Base-by-base conservation (phyloP, 2,797 vertebrate genomes). In the Anisognathus igniventris region DNA sequence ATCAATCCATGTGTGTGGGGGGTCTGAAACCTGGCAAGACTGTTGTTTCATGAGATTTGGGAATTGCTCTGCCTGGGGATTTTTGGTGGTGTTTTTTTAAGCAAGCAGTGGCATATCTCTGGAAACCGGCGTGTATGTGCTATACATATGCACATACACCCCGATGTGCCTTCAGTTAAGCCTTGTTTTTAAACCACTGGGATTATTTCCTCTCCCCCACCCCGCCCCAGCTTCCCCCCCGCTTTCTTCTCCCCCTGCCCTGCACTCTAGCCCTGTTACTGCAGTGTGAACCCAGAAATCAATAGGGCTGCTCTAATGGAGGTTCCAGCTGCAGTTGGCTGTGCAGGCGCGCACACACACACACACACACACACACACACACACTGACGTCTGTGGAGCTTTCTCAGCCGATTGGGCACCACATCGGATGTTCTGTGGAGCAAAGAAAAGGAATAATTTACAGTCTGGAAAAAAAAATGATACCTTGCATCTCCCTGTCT, bases 381-480 rank as follows among this genome's bases (percentile, higher is more conserved):
- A 92, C 90, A 77, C 81, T 98, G 98, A 98, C 98, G 98, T 98
- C 96, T 91, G 81, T 14, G 93, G 94, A 83, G 97, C 97, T 80
- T 97, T 92, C 92, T 89, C 96, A 92, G 96, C 98, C 92, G 97
- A 98, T 98, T 98, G 98, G 98, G 92, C 95, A 81, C 90, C 92
- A 93, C 96, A 98, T 98, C 97, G 97, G 98, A 98, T 98, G 98
- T 98, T 98, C 98, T 97, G 94, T 93, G 96, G 96, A 98, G 98
- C 98, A 97, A 96, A 98, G 98, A 97, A 97, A 92, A 92, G 88
- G 94, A 97, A 97, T 97, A 96, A 86, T 94, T 97, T 96, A 95
- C 96, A 97, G 95, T 84, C 95, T 54, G 92, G 35, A 12, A 88
- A 89, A 89, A 78, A 96, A 95, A 72, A 53, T 1, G 80, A 96